Conservation (phyloP, 92 coral and sea anemone species). For the Pocillopora meandrina region DNA sequence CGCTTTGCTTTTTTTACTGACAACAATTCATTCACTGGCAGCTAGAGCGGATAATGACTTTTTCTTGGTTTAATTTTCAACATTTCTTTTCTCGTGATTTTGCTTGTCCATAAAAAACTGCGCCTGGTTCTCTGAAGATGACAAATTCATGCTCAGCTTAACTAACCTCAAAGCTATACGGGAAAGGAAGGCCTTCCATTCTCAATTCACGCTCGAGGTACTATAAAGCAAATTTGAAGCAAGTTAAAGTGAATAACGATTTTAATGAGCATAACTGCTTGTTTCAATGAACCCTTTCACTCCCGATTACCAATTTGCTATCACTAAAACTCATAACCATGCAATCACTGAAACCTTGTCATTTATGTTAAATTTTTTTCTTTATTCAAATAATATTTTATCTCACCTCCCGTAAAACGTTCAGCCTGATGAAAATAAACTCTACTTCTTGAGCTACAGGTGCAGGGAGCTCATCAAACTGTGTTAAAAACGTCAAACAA, state of each 20-base stretch:
- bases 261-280: not conserved
- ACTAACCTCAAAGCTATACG: slow-evolving; percentile 93
- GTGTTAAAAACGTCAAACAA: not conserved
- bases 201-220: slow-evolving; percentile 92
- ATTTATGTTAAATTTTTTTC: too few species aligned
- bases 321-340: too few species aligned
- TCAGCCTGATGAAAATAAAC: slow-evolving; percentile 91
- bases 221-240: slow-evolving; percentile 25
- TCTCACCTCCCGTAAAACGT: slow-evolving; percentile 96
- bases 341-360: too few species aligned
- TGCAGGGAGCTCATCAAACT: slow-evolving; percentile 73
- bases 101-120: not conserved
- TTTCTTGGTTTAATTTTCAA: too few species aligned
- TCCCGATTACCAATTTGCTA: too few species aligned
- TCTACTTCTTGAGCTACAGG: slow-evolving; percentile 92
- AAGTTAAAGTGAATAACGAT: not conserved
- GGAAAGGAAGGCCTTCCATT: slow-evolving; percentile 94
- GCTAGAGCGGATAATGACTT: too few species aligned
- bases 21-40: too few species aligned
- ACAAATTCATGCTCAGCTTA: not conserved
- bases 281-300: too few species aligned
- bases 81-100: too few species aligned
- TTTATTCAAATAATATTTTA: not conserved
- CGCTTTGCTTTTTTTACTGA: too few species aligned
- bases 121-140: not conserved